Evolutionary conservation across 2,797 vertebrate species (phyloP), one percentile per base, ranked within the genome.

Genomic region (Neosilurus mollespiculum): DNA sequence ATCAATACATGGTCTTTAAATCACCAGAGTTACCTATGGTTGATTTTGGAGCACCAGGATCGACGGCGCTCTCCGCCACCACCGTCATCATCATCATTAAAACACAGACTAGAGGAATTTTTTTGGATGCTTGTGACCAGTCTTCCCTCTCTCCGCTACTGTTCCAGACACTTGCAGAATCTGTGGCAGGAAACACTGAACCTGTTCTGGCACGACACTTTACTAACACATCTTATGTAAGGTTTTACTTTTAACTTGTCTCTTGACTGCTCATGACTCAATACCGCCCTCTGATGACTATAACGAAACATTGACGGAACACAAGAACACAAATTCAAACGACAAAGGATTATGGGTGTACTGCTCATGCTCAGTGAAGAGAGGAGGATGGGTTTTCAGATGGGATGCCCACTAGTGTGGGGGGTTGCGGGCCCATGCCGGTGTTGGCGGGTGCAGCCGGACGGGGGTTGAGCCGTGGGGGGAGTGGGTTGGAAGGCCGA

Each of bases 401-500:
- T 89, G 95, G 96, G 88, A 97, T 96, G 83, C 94, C 93, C 0
- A 96, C 93, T 73, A 96, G 93, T 22, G 94, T 94, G 0, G 97
- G 94, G 0, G 95, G 94, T 88, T 91, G 93, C 91, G 96, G 97
- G 83, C 92, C 89, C 0, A 94, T 90, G 4, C 90, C 91, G 0
- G 93, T 86, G 58, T 91, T 89, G 81, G 93, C 80, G 80, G 90
- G 92, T 77, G 96, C 82, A 8, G 95, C 90, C 0, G 97, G 97
- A 64, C 97, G 94, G 34, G 97, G 97, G 91, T 98, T 98, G 62
- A 98, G 96, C 79, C 97, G 96, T 1, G 98, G 98, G 0, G 97
- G 97, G 91, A 96, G 90, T 22, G 96, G 95, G 84, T 95, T 96
- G 93, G 96, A 96, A 30, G 98, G 98, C 77, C 97, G 96, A 87